Base-by-base conservation (phyloP, 2,113 vertebrate genomes). In the Equus quagga region DNA sequence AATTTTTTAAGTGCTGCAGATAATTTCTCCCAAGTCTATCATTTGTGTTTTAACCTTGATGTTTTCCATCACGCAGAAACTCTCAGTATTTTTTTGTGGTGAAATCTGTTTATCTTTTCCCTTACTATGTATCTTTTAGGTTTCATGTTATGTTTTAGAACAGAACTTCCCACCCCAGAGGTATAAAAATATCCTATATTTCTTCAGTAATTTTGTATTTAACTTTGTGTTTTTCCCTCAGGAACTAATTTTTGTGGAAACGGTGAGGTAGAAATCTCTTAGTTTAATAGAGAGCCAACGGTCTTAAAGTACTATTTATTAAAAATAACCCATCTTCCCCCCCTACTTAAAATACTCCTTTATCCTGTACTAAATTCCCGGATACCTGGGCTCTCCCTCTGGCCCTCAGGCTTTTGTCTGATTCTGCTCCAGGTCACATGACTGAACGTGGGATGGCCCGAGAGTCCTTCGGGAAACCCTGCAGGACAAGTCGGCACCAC, bases 141-240 rank as follows among this genome's bases (percentile, higher is more conserved):
- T 62, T 84, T 76, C 23, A 5, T 46, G 33, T 64, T 26, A 23
- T 78, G 15, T 82, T 88, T 87, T 87, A 70, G 49, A 92, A 89
- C 88, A 94, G 73, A 58, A 62, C 8, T 5, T 78, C 24, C 87
- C 70, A 83, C 23, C 26, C 26, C 69, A 70, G n/a, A 94, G 24
- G 24, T 78, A 41, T 33, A 85, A 92, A 87, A 83, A 84, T 65
- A 94, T 5, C 56, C 92, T 64, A 0, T 70, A 70, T 95, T 91
- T 94, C 41, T 85, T 72, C 28, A 87, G 64, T 91, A 76, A 75
- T 76, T 91, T 70, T 89, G 18, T 44, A 65, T 88, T 89, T 93
- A 44, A 3, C 6, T 51, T 82, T 67, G n/a, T 89, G 3, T 19
- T 41, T 72, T 64, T 0, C 65, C 72, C 87, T 72, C 72, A 75